These are phyloP conservation scores for Ophion ventricosus DNA, from an alignment of 2,888 invertebrate species.

Conservation along the genomic window DNA sequence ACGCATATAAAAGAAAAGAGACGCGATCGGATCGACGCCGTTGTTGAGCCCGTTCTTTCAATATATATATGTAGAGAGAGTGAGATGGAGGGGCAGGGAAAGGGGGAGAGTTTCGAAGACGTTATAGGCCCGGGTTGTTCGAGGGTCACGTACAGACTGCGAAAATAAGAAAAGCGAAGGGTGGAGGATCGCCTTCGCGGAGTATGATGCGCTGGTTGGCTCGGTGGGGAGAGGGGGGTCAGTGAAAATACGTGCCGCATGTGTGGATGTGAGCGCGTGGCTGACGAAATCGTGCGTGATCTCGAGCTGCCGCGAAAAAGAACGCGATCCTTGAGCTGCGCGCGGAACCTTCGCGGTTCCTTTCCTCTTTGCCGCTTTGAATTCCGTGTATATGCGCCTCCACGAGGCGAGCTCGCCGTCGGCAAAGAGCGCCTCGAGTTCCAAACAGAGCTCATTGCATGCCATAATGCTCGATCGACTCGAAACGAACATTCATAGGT, in stretches of 20 bases:
- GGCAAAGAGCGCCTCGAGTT: constrained; percentile 40
- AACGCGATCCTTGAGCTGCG: constrained; percentile 36
- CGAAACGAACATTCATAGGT: constrained; percentile 1
- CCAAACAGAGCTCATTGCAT: constrained; percentile 55
- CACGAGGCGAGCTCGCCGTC: constrained; percentile 46
- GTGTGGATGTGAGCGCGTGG: constrained; percentile 64
- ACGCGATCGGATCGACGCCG: constrained; percentile 64
- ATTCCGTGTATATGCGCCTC: constrained; percentile 36
- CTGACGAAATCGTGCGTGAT: constrained; percentile 65
- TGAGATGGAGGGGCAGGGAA: neutral
- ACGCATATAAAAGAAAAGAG: constrained; percentile 55
- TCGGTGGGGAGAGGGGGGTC: neutral
- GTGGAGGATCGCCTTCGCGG: constrained; percentile 40
- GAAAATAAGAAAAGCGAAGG: constrained; percentile 55
- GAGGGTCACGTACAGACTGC: constrained; percentile 65
- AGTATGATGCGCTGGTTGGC: constrained; percentile 17
- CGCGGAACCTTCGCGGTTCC: constrained; percentile 37
- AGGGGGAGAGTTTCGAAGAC: constrained; percentile 40
- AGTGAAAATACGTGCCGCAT: constrained; percentile 40
- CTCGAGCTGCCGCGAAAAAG: constrained; percentile 47
- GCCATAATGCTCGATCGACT: constrained; percentile 63
- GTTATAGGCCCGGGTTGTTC: constrained; percentile 64
- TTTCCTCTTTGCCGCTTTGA: constrained; percentile 37
- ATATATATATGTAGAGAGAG: constrained; percentile 4
- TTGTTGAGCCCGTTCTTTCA: constrained; percentile 48